Conservation (phyloP, 2,888 invertebrate species). For the Anagyrus pseudococci region DNA sequence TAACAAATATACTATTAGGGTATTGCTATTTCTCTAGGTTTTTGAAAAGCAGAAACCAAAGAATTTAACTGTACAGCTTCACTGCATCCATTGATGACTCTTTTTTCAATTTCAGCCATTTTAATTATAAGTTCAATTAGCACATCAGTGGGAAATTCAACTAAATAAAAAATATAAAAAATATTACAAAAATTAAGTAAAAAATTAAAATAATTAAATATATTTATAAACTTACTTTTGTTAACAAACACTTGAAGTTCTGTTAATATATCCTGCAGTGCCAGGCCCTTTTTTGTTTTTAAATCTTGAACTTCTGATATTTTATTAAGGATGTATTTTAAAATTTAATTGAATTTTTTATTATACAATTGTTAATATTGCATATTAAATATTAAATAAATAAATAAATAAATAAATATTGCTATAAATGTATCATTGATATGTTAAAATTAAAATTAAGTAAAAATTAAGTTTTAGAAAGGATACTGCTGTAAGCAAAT, state of each 20-base stretch:
- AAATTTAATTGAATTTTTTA: neutral
- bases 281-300: conserved; percentile 88
- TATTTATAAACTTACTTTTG: conserved; percentile 70
- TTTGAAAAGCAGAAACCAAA: conserved; percentile 86
- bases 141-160: conserved; percentile 84
- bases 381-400: conserved; percentile 5
- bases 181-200: conserved; percentile 26
- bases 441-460: neutral
- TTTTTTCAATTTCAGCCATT: conserved; percentile 88
- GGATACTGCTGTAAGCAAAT: conserved; percentile 80
- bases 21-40: conserved; percentile 67
- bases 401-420: neutral
- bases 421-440: neutral
- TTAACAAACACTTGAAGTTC: conserved; percentile 89
- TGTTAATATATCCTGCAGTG: conserved; percentile 90
- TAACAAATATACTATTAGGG: conserved; percentile 14
- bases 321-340: conserved; percentile 49
- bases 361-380: neutral
- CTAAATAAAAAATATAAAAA: conserved; percentile 67
- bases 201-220: conserved; percentile 6
- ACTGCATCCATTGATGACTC: conserved; percentile 84
- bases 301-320: conserved; percentile 77
- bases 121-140: conserved; percentile 81
- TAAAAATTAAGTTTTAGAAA: conserved; percentile 55
- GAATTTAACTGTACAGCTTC: conserved; percentile 91